Base-by-base conservation (phyloP, 2,888 invertebrate genomes). In the Acholoe squamosa region DNA sequence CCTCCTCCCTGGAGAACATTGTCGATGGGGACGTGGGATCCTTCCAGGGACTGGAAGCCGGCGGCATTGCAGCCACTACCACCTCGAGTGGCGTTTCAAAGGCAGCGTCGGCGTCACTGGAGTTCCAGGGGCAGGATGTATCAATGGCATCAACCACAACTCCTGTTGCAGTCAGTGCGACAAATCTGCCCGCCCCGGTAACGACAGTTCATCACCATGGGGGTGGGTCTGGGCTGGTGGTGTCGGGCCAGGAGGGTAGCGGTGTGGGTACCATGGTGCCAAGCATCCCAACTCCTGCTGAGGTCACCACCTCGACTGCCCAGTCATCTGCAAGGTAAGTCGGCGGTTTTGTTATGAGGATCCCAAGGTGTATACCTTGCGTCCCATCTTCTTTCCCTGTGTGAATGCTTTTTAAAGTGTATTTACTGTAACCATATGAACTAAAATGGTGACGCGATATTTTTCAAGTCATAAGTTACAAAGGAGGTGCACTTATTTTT, bases 261-360 rank as follows among this genome's bases (percentile, higher is more conserved):
- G n/a, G 76, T 76, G 10, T 77, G 90, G 93, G 76, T 93, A 93
- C 89, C 91, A 92, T 61, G 91, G 92, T 80, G 89, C 93, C 84
- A 93, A 93, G 90, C 91, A 92, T 71, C 91, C 92, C 43, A 76
- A 91, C 91, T n/a, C n/a, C n/a, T n/a, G 61, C 92, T 92, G 54
- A 92, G 93, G 61, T 92, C 91, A 28, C 84, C 92, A 88, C 88
- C 90, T 43, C 61, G 51, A 90, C 67, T 34, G 77, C 51, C 89
- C 43, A 90, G 56, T 52, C 86, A 19, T 7, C 84, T 0, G 52
- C 56, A 54, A 86, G 86, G 86, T 86, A 12, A 86, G 52, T 86
- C 54, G 19, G 5, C 61, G 1, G 14, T 19, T 7, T 19, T 14
- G 1, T 12, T 19, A 19, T 54, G 54, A n/a, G n/a, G n/a, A n/a